A percentile compares a stretch with the other conserved stretches of the same genome.
Conservation (phyloP, 2,888 invertebrate genomes). For the Operophtera brumata region DNA sequence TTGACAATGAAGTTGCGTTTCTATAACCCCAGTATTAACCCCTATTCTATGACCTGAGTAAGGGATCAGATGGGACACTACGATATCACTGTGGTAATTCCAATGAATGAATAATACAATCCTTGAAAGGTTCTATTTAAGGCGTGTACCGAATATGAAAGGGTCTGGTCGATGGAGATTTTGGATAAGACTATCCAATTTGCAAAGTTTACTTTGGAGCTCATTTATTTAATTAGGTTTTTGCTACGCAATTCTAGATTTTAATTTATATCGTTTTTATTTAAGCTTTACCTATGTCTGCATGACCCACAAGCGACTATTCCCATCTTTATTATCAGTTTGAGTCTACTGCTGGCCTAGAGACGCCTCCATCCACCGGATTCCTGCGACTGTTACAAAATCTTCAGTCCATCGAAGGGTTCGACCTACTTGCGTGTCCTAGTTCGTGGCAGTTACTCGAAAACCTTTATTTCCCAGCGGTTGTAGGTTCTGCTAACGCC, state of each 20-base stretch:
- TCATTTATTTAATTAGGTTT: slow-evolving; percentile 6
- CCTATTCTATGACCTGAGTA: slow-evolving; percentile 3
- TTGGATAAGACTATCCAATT: slow-evolving; percentile 18
- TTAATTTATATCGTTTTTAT: neutral
- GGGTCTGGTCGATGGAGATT: slow-evolving; percentile 7
- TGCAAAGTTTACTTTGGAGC: slow-evolving; percentile 8
- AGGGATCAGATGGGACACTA: slow-evolving; percentile 36
- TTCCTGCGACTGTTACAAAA: no score
- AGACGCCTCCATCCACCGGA: no score
- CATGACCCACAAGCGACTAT: no score
- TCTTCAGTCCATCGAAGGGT: no score
- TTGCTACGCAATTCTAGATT: neutral
- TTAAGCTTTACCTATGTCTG: no score
- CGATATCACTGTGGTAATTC: slow-evolving; percentile 36
- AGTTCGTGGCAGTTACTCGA: neutral
- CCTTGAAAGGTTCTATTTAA: slow-evolving; percentile 15
- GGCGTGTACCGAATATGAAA: slow-evolving; percentile 14
- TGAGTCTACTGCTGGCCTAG: no score
- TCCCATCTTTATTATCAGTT: no score
- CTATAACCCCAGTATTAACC: neutral
- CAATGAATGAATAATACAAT: slow-evolving; percentile 39
- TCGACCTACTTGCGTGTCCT: no score
- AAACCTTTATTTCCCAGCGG: neutral
- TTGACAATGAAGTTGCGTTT: no score
- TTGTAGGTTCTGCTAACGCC: neutral